Conservation (phyloP, 2,797 vertebrate species). For the Spinus olivaceus region DNA sequence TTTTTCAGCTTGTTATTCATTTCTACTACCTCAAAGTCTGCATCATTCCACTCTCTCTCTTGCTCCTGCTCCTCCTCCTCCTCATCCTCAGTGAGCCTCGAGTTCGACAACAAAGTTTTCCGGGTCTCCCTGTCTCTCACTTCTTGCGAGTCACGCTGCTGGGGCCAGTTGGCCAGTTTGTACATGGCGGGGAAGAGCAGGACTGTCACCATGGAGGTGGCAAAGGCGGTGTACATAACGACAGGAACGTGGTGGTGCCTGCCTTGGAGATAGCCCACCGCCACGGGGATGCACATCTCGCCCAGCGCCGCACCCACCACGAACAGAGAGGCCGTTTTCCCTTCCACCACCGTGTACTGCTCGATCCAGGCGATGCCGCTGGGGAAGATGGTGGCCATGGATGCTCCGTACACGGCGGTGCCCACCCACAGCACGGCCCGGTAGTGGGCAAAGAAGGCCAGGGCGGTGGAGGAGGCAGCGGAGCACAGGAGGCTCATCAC, state of each 20-base stretch:
- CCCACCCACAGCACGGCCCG: conserved; percentile 79
- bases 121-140: conserved; percentile 77
- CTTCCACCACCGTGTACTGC: conserved; percentile 87
- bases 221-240: conserved; percentile 82
- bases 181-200: conserved; percentile 89
- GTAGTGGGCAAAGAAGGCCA: conserved; percentile 78
- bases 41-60: conserved; percentile 82
- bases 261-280: conserved; percentile 82
- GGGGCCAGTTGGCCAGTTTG: conserved; percentile 79
- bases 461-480: conserved; percentile 75
- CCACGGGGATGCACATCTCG: conserved; percentile 88
- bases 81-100: conserved; percentile 70
- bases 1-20: conserved; percentile 77
- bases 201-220: conserved; percentile 75
- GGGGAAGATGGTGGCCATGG: conserved; percentile 90
- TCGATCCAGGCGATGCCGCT: conserved; percentile 93
- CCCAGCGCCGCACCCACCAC: conserved; percentile 88
- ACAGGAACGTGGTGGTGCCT: conserved; percentile 74
- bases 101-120: conserved; percentile 77
- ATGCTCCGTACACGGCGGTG: conserved; percentile 82
- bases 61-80: conserved; percentile 75
- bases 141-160: background rate
- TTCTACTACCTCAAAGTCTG: conserved; percentile 89
- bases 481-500: conserved; percentile 82
- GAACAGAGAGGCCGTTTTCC: conserved; percentile 80